These are phyloP conservation scores for Bombus fervidus DNA, from an alignment of 1,140 invertebrate species.

Conservation along the genomic window DNA sequence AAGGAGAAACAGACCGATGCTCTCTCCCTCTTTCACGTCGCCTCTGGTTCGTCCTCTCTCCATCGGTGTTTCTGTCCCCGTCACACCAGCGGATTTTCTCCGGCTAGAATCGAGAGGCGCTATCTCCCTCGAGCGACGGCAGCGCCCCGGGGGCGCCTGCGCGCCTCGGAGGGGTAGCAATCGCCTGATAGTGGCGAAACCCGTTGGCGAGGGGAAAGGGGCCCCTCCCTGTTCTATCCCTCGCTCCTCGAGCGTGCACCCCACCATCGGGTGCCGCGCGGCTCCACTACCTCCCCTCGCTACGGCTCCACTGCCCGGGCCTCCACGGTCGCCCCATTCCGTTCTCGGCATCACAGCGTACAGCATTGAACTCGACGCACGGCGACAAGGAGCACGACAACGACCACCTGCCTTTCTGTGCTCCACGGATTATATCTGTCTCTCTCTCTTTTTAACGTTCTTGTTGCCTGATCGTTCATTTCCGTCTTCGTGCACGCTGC, in stretches of 20 bases:
- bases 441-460: slow-evolving; percentile 28
- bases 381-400: slow-evolving; percentile 67
- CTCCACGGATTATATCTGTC: slow-evolving; percentile 44
- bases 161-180: slow-evolving; percentile 64
- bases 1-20: neutral
- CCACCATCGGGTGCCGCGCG: slow-evolving; percentile 58
- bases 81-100: slow-evolving; percentile 35
- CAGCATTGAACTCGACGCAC: slow-evolving; percentile 75
- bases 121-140: slow-evolving; percentile 66
- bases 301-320: slow-evolving; percentile 82
- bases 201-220: slow-evolving; percentile 55
- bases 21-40: neutral
- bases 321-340: slow-evolving; percentile 81
- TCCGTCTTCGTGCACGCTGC: neutral
- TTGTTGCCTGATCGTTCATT: neutral
- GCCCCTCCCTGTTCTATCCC: slow-evolving; percentile 59
- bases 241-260: slow-evolving; percentile 51
- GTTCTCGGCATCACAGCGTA: slow-evolving; percentile 81
- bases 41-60: neutral
- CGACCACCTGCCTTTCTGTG: slow-evolving; percentile 72
- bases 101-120: slow-evolving; percentile 42
- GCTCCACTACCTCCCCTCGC: slow-evolving; percentile 66
- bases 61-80: slow-evolving; percentile 13
- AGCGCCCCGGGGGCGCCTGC: slow-evolving; percentile 69
- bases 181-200: slow-evolving; percentile 58